These are phyloP conservation scores for Pionites leucogaster DNA, from an alignment of 2,113 vertebrate genomes.

Conservation along the genomic window DNA sequence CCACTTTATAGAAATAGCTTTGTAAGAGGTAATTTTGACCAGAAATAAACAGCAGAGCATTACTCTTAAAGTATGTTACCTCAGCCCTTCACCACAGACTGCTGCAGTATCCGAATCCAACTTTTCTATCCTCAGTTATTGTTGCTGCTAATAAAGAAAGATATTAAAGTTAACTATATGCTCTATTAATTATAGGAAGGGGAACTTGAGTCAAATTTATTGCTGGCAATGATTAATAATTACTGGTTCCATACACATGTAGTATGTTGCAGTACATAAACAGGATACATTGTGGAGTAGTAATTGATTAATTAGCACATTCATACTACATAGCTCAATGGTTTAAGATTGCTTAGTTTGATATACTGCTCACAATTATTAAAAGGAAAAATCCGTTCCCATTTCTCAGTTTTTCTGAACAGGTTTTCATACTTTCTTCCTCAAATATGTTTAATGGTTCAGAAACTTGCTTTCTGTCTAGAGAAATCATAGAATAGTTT, in stretches of 20 bases:
- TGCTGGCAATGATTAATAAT: constrained; percentile 73
- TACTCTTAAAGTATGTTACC: neutral
- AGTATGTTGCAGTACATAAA: constrained; percentile 65
- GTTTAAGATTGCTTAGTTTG: constrained; percentile 67
- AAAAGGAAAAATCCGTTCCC: constrained; percentile 34
- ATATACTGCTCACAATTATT: constrained; percentile 67
- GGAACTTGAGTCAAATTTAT: constrained; percentile 69
- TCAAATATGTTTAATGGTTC: constrained; percentile 28
- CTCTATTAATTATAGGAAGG: constrained; percentile 71
- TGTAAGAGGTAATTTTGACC: neutral
- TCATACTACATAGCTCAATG: constrained; percentile 58
- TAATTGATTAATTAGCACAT: constrained; percentile 75
- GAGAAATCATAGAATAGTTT: neutral
- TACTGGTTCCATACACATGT: constrained; percentile 52
- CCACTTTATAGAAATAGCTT: neutral
- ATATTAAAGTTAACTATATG: constrained; percentile 52
- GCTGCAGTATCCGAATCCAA: neutral
- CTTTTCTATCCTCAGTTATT: neutral
- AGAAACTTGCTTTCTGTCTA: constrained; percentile 56
- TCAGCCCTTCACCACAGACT: neutral
- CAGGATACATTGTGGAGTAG: constrained; percentile 39
- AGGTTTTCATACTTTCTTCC: neutral
- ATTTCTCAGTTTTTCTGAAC: constrained; percentile 45
- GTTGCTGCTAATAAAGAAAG: constrained; percentile 31
- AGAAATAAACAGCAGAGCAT: neutral